A percentile compares a stretch with the other conserved stretches of the same genome.
phyloP scores from a whole-genome alignment of 2,888 invertebrate species.

The Oligia fasciuncula region DNA sequence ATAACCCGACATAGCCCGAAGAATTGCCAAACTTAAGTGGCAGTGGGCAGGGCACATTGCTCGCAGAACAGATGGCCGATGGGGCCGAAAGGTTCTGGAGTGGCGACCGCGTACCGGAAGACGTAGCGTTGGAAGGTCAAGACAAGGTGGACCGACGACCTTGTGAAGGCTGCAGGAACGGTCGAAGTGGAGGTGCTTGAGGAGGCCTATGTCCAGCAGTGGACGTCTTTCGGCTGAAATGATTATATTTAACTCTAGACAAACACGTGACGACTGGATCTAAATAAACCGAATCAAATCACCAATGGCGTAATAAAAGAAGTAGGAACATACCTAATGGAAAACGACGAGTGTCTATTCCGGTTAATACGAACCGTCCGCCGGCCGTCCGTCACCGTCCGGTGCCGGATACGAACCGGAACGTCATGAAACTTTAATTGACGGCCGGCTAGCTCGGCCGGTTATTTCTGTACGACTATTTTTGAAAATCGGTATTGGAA shows the following conservation, averaged over 20 bases:
- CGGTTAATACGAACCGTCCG: constrained; percentile 76
- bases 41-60: no score
- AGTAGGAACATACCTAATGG: constrained; percentile 63
- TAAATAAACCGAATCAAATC: constrained; percentile 54
- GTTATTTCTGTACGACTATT: constrained; percentile 62
- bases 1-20: no score
- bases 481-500: constrained; percentile 45
- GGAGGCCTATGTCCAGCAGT: no score
- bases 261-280: constrained; percentile 10
- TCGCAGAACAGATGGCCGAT: no score
- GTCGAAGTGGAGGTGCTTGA: no score
- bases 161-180: no score
- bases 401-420: constrained; percentile 62
- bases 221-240: no score
- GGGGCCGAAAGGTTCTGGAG: no score
- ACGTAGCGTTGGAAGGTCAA: no score
- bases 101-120: no score
- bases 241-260: constrained; percentile 7
- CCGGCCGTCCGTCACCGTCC: constrained; percentile 61
- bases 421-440: constrained; percentile 64
- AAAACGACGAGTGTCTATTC: constrained; percentile 62
- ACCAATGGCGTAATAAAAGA: constrained; percentile 50
- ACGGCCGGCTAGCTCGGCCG: constrained; percentile 27
- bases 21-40: no score
- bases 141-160: no score